phyloP scores from a whole-genome alignment of 2,113 vertebrate species.

The Puma concolor region DNA sequence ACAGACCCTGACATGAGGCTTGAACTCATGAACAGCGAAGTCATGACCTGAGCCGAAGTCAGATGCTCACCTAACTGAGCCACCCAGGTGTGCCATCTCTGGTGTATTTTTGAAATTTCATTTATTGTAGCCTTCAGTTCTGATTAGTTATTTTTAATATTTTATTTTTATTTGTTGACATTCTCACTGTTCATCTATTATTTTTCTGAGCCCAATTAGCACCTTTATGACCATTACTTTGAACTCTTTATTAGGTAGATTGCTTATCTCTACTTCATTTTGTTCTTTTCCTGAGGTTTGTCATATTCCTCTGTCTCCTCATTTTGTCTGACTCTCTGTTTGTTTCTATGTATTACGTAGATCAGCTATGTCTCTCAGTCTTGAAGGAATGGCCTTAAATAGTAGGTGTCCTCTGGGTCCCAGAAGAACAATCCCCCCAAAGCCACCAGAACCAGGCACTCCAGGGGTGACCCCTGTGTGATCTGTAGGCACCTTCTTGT shows the following conservation, averaged over 20 bases:
- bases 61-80: too few relatives aligned
- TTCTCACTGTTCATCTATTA: background rate
- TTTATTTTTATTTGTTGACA: background rate
- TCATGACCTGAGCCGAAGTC: too few relatives aligned
- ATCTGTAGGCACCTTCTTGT: background rate
- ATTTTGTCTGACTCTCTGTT: background rate
- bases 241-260: background rate
- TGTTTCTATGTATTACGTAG: background rate
- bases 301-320: background rate
- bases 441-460: background rate
- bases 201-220: background rate
- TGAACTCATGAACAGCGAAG: too few relatives aligned
- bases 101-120: background rate
- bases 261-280: background rate
- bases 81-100: background rate
- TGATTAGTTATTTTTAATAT: background rate
- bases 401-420: background rate
- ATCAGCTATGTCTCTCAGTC: background rate
- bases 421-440: background rate
- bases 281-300: background rate
- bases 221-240: background rate
- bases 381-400: background rate
- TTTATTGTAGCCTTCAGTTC: background rate
- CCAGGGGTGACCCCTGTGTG: background rate
- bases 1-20: too few relatives aligned